A percentile compares a stretch with the other conserved stretches of the same genome.
Conservation (phyloP, 2,113 vertebrate genomes). For the pig (Sus scrofa) region T2T-Sscrofa CM000814.6:102709001-102709500, state of each 20-base stretch:
- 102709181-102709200: not conserved
- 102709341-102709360: not conserved
- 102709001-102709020: not conserved
- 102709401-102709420: not conserved
- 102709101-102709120: not conserved
- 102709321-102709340: not conserved
- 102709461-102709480: not conserved
- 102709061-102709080: not conserved
- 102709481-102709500: slow-evolving; percentile 31
- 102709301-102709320: not conserved
- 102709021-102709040: slow-evolving; percentile 56
- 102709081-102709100: slow-evolving; percentile 51
- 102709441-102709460: not conserved
- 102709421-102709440: not conserved
- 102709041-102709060: slow-evolving; percentile 8
- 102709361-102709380: not conserved
- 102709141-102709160: slow-evolving; percentile 13
- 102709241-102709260: rapidly evolving
- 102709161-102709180: slow-evolving; percentile 15
- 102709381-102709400: not conserved
- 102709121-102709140: slow-evolving; percentile 47
- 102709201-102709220: not conserved
- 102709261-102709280: not conserved
- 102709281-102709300: not conserved
- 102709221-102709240: not conserved